Evolutionary conservation across 2,113 vertebrate genomes (phyloP), one percentile per base, ranked within the genome.

Genomic region (Prunella himalayana): DNA sequence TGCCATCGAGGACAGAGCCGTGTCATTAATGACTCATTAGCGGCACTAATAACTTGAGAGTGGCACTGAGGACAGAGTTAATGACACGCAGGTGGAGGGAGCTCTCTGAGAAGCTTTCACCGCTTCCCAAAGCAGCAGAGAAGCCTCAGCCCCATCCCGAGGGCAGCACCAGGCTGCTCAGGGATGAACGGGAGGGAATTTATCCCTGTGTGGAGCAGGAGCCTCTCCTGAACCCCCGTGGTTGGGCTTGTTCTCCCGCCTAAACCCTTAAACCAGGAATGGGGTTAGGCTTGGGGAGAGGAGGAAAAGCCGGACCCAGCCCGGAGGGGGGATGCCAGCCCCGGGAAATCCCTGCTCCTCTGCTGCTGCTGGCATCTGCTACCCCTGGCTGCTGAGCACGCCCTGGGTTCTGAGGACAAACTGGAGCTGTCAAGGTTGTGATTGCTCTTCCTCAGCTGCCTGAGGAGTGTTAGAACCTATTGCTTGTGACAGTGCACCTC

Each of bases 401-500:
- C 44, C 2, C 39, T 65, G 93, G 95, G 39, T 93, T 91, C 39
- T 11, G 91, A 95, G 92, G 73, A 66, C 92, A 94, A 92, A 94
- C 73, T 0, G 4, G 82, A 50, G 57, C 7, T 81, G 84, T 59
- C 31, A 66, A 86, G 75, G 86, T 30, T 68, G 24, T 82, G 89
- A n/a, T 42, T 45, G 91, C 45, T 82, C 69, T 65, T 59, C 37
- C 87, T 78, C 80, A 2, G 42, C 88, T 66, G 76, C 92, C 86
- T 37, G 81, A 97, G 86, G 51, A 73, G 81, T 86, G 96, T 93
- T 47, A 79, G 94, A 72, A 76, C 90, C 75, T 87, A 85, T 93
- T 96, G 92, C 28, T 96, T 97, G 25, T 95, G 96, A 97, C 96
- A 91, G 2, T 5, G 81, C 17, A 13, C 96, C 93, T 98, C 97